Evolutionary conservation across 2,797 vertebrate species (phyloP).

Genomic region (Paratrypauchen microcephalus): DNA sequence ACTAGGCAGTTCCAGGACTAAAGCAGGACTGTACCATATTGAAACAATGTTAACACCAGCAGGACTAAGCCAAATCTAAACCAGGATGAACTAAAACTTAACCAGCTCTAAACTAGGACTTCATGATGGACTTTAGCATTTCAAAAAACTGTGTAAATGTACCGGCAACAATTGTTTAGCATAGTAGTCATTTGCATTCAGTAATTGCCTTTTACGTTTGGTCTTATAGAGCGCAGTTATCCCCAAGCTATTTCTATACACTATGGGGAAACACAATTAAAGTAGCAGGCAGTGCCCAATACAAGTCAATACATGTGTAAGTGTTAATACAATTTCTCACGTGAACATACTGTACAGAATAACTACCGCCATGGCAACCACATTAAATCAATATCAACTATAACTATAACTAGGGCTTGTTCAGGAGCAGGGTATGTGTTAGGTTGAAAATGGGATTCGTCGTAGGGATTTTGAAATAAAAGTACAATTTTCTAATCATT

Average conservation of each 20-base stretch:
- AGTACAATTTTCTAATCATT: neutral
- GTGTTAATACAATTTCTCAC: neutral
- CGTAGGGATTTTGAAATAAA: neutral
- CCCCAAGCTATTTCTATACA: neutral
- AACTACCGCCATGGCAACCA: neutral
- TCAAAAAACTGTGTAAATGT: neutral
- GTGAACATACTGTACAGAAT: neutral
- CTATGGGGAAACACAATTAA: neutral
- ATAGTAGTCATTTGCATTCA: conserved; percentile 14
- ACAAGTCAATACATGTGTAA: conserved; percentile 2
- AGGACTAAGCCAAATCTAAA: neutral
- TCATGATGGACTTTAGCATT: neutral
- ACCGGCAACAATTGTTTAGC: conserved; percentile 4
- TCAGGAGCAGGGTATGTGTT: neutral
- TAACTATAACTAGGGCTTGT: too few species aligned
- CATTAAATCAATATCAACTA: conserved; percentile 1
- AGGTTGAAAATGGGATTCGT: neutral
- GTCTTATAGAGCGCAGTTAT: neutral
- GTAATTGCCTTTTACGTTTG: conserved; percentile 21
- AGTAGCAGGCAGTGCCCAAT: neutral
- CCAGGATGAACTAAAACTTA: too few species aligned
- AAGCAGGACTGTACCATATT: too few species aligned
- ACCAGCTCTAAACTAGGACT: neutral
- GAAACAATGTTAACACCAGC: too few species aligned
- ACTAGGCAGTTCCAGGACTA: too few species aligned